Evolutionary conservation across 2,888 invertebrate genomes (phyloP), one percentile per base, ranked within the genome.

Genomic region (Tridacna crocea): DNA sequence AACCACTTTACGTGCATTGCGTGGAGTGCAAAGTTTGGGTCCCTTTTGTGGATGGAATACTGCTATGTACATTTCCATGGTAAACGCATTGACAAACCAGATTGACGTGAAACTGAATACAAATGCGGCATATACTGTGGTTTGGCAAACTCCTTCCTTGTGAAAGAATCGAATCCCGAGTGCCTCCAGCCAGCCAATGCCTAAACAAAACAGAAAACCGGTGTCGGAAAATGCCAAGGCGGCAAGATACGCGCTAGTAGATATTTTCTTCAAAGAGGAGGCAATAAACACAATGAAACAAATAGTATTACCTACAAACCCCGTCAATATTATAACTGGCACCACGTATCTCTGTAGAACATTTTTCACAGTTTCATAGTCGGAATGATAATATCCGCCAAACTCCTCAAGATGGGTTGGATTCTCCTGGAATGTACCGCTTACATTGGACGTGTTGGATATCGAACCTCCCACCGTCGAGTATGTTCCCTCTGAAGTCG

Each of bases 361-460:
- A 94, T 65, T 95, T 94, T 74, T 95, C 81, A 92, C 80, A 8
- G 36, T 61, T n/a, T 76, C 77, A 51, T 82, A 86, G n/a, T 78
- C 36, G n/a, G 24, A 46, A 22, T 22, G 26, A 24, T 55, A 24
- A 36, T 55, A 19, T 55, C 55, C 55, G 17, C 17, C 17, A 55
- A 19, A 55, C 19, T 19, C 55, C 3, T 55, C 15, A 15, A 19
- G 55, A 19, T 55, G 17, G 17, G 55, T 15, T 3, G 15, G 15
- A 15, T 55, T 15, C 55, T 55, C 55, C 55, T 15, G 55, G 19
- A 19, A 55, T 55, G 55, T 55, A 19, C 19, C 19, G 19, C 17
- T 55, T 55, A 55, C 19, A 19, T 55, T 55, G 19, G 15, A 55
- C 19, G 10, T 3, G 15, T 19, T 19, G n/a, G n/a, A n/a, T n/a